phyloP scores from a whole-genome alignment of 2,888 invertebrate species.

The Eilema caniola region DNA sequence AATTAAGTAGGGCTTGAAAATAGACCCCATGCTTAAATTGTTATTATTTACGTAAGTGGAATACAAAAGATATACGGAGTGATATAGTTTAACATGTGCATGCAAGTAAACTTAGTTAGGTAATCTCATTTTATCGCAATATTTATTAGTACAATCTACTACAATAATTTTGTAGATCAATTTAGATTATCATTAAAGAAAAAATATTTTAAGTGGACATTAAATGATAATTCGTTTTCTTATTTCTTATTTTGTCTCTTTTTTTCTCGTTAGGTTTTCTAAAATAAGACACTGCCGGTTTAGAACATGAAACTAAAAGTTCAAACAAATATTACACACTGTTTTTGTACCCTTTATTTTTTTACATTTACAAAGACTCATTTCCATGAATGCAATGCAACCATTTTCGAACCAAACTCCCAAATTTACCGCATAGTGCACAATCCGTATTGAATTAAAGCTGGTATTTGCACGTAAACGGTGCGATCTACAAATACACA shows the following conservation, averaged over 20 bases:
- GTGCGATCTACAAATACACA: conserved; percentile 57
- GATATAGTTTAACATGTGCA: not conserved
- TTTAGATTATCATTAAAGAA: no score
- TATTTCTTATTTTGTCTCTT: no score
- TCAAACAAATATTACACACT: no score
- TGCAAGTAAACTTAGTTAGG: not conserved
- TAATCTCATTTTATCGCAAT: no score
- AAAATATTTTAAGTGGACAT: no score
- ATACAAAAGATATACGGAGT: not conserved
- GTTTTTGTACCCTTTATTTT: no score
- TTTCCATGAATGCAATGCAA: not conserved
- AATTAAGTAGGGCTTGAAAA: conserved; percentile 11
- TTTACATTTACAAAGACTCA: not conserved
- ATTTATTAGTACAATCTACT: no score
- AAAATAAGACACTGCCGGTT: no score
- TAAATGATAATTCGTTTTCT: no score
- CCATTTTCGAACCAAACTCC: conserved; percentile 35
- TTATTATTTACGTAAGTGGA: not conserved
- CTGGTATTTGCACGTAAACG: conserved; percentile 58
- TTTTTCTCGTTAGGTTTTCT: no score
- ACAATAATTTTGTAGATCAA: no score
- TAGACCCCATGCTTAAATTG: conserved; percentile 31
- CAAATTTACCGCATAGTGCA: conserved; percentile 44
- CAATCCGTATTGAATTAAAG: conserved; percentile 51
- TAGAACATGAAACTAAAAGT: no score